Evolutionary conservation across 2,888 invertebrate genomes (phyloP).

Genomic region (Poecilus cupreus): DNA sequence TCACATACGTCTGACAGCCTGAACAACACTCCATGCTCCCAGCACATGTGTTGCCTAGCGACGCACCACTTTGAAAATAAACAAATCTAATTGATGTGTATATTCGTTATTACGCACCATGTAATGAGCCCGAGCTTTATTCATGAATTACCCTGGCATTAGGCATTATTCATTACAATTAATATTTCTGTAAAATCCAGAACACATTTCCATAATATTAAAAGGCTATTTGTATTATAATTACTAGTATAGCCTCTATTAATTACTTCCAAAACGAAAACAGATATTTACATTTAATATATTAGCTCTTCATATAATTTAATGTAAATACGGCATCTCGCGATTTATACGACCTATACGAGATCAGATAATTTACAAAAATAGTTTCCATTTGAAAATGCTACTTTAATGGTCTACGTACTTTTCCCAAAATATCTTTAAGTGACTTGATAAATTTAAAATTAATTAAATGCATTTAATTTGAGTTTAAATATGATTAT

Average conservation of each 20-base stretch:
- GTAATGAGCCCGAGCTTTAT: neutral
- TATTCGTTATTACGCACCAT: conserved; percentile 4
- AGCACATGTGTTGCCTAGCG: conserved; percentile 14
- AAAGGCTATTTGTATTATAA: conserved; percentile 22
- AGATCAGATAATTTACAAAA: too few species aligned
- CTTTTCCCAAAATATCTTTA: too few species aligned
- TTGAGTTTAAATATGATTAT: too few species aligned
- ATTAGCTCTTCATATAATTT: too few species aligned
- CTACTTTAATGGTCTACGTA: too few species aligned
- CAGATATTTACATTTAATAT: too few species aligned
- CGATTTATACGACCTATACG: too few species aligned
- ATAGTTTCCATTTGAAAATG: too few species aligned
- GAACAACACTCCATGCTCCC: neutral
- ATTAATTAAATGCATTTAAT: too few species aligned
- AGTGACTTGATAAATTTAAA: too few species aligned
- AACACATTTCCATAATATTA: neutral
- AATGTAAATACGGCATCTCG: too few species aligned
- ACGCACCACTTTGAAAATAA: conserved; percentile 24
- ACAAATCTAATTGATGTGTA: conserved; percentile 43
- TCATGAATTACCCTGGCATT: neutral
- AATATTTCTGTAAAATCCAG: neutral
- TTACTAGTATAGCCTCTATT: neutral
- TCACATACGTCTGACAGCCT: neutral
- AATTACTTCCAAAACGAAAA: neutral
- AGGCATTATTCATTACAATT: conserved; percentile 28